Base-by-base conservation (phyloP, 30 jellyfish, hydroid and myxozoan genomes). In the Cassiopea xamachana region DNA sequence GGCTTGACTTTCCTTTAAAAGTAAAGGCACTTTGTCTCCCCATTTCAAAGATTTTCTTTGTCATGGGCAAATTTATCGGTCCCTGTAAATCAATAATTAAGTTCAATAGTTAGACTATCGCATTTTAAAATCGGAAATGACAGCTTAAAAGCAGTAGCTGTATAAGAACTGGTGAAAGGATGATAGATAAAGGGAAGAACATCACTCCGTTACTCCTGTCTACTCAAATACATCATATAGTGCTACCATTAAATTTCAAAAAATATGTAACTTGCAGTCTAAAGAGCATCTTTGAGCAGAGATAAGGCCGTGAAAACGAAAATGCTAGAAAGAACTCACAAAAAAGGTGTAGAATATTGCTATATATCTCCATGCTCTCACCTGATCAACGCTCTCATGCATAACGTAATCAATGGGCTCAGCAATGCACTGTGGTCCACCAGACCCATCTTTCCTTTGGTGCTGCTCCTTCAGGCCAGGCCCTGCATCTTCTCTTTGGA, bases 41-140 rank as follows among this genome's bases (percentile, higher is more conserved):
- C 88, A 51, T 73, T 79, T 78, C 85, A 55, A 79, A 77, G 73
- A 86, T 80, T 47, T 74, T 48, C 39, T 82, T 69, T 70, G 82
- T 58, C 85, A 18, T 76, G 17, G 58, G n/a, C 44, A 71, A 9
- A 18, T 19, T 50, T 7, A 58, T 77, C 13, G 49, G 55, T 8
- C 71, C 85, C 71, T 60, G 69, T 76, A 8, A 8, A 46, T 51
- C 12, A 17, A 46, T 2, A 49, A 68, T 3, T 3, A 27, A 27
- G 39, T 27, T 27, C 39, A 27, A 27, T 3, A 55, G 64, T 55
- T 3, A 55, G 12, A 10, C 64, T 55, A 3, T 10, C 64, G 12
- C 64, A 55, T 55, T 55, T 10, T 3, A 55, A 55, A 6, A 55
- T 55, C 7, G 64, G 64, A 3, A 55, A 55, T 10, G 39, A 27